Evolutionary conservation across 2,888 invertebrate genomes (phyloP).

Genomic region (Stictocephala bisonia): DNA sequence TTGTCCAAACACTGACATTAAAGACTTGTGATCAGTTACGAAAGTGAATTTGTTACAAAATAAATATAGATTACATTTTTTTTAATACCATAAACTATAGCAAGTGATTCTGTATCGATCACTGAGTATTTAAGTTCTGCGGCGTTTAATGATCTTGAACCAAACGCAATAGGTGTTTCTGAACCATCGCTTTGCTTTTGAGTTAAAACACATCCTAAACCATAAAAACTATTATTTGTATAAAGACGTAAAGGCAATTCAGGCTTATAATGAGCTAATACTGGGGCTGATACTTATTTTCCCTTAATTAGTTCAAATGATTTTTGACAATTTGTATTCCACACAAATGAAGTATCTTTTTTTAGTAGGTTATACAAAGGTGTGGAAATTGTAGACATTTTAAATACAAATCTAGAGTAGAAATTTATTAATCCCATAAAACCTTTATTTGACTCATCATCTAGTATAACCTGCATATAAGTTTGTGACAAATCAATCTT

Average conservation of each 20-base stretch:
- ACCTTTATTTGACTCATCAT: conserved; percentile 61
- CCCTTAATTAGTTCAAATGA: conserved; percentile 32
- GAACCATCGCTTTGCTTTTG: no score
- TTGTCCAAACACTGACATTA: no score
- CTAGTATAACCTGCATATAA: conserved; percentile 56
- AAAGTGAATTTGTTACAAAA: conserved; percentile 29
- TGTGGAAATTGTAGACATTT: conserved; percentile 25
- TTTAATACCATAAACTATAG: conserved; percentile 29
- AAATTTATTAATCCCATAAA: no score
- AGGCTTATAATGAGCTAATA: conserved; percentile 37
- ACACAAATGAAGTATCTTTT: conserved; percentile 31
- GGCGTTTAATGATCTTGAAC: no score
- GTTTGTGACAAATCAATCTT: conserved; percentile 47
- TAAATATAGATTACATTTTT: conserved; percentile 36
- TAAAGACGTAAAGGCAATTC: conserved; percentile 15
- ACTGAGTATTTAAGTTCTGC: conserved; percentile 5
- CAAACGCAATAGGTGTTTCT: background rate
- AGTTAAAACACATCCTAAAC: no score
- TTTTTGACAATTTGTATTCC: conserved; percentile 16
- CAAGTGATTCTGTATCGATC: conserved; percentile 29
- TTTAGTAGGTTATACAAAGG: conserved; percentile 27
- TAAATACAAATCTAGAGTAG: conserved; percentile 38
- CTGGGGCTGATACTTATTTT: conserved; percentile 26
- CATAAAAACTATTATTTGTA: no score
- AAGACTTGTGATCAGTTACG: conserved; percentile 25